Base-by-base conservation (phyloP, 2,797 vertebrate species). In the Coregonus suidteri region DNA sequence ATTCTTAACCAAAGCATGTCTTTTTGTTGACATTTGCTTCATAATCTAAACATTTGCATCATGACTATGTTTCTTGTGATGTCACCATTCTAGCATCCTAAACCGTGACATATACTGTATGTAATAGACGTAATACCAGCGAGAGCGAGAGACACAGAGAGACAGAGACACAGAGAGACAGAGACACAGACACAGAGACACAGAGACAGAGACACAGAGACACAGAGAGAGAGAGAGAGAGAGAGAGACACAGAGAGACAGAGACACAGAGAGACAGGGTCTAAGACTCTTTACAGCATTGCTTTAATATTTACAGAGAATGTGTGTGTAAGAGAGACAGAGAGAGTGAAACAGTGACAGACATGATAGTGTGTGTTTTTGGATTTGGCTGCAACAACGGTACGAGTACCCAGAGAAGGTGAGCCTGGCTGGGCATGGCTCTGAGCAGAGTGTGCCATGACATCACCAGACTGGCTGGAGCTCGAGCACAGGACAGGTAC, bases 401-500 rank as follows among this genome's bases (percentile, higher is more conserved):
- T 71, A 35, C 25, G 47, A 67, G 66, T 79, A 64, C 65, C 4
- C 35, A 15, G 83, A 51, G 34, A 71, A 73, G 76, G 64, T 71
- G 75, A 71, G 73, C n/a, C 37, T 56, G 53, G 71, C 70, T 56
- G 81, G 69, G 74, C 35, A 90, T 85, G 81, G 78, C 75, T 71
- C 74, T 81, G 37, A 87, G 82, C 56, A 77, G 78, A 37, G 73
- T 90, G 77, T 85, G 78, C 52, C 86, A 82, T 83, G 84, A 84
- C 79, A 86, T 88, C 81, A 84, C 79, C 34, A 83, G 75, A 34
- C 81, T 85, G 88, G 87, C 78, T 87, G 47, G 81, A 86, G 72
- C 79, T 89, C 65, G 86, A 83, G 81, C 41, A 81, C 7, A 56
- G 80, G 62, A 85, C 89, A 90, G 91, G 93, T 93, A 90, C 37